A percentile compares a stretch with the other conserved stretches of the same genome.
phyloP scores from a whole-genome alignment of 2,113 vertebrate species.

The Bujurquina vittata region DNA sequence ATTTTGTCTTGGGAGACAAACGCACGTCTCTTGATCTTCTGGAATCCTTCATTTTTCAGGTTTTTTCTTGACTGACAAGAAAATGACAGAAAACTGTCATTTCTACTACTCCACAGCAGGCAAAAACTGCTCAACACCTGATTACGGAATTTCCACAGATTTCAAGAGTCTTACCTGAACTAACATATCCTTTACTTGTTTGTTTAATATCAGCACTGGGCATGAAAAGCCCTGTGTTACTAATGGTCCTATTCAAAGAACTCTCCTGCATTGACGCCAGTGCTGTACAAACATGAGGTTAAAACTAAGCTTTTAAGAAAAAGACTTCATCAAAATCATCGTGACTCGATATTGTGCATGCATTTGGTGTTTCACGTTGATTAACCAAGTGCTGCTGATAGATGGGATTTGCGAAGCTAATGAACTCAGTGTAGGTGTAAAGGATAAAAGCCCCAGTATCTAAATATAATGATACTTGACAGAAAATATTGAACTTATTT shows the following conservation, averaged over 20 bases:
- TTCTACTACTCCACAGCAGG: not conserved
- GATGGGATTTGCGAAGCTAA: not conserved
- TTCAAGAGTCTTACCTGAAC: not conserved
- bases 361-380: not conserved
- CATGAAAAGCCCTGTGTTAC: conserved; percentile 16
- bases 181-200: conserved; percentile 1
- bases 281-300: not conserved
- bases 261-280: not conserved
- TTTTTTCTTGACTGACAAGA: not conserved
- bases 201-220: not conserved
- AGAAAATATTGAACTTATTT: not conserved
- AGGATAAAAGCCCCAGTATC: not conserved
- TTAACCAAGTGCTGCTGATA: not conserved
- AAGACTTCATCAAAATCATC: not conserved
- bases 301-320: not conserved
- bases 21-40: not conserved
- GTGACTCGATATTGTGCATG: not conserved
- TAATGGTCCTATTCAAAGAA: conserved; percentile 32
- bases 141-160: not conserved
- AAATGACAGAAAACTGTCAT: not conserved
- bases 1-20: not conserved
- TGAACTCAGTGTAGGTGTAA: not conserved
- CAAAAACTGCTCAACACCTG: not conserved
- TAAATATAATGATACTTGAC: not conserved
- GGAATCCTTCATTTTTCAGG: not conserved